Base-by-base conservation (phyloP, 1,140 invertebrate species). In the Lineus longissimus region DNA sequence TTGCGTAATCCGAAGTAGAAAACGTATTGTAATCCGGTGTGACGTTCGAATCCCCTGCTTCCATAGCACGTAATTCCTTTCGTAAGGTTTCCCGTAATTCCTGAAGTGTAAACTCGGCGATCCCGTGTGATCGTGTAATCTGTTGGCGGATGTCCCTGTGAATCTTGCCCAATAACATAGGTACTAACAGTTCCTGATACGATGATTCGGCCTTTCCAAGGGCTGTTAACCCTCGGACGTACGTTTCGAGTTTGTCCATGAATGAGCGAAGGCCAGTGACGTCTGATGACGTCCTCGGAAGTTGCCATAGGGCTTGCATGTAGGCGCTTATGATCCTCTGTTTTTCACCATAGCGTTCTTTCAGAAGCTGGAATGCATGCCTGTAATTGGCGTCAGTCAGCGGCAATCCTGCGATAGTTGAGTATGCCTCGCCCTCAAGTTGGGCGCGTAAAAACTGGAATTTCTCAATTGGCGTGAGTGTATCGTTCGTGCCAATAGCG, bases 341-440 rank as follows among this genome's bases (percentile, higher is more conserved):
- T 9, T 6, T 4, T 51, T 51, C n/a, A 22, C 6, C 47, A n/a
- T 51, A 51, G n/a, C 47, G n/a, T 51, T 51, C 47, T 51, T 27
- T 19, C n/a, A 51, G n/a, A 51, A 51, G 6, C 4, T n/a, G 6
- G 6, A 22, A 22, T 4, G 47, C 47, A 7, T 51, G 4, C 4
- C 4, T 4, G 47, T 51, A 51, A 51, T 51, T 51, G 4, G n/a
- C 25, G 4, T 19, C 47, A 9, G 47, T 51, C 4, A 51, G 47
- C 47, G n/a, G 47, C n/a, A 51, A 51, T 51, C 47, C 47, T 6
- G 47, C n/a, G 47, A 51, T 51, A 7, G 47, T n/a, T 22, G 47
- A 4, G 25, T 7, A n/a, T 4, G 47, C n/a, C 4, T 51, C 47
- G n/a, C 47, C 47, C n/a, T 51, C 47, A 6, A 51, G 25, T 6